Evolutionary conservation across 1,140 invertebrate genomes (phyloP).

Genomic region (Neomicropteryx cornuta): DNA sequence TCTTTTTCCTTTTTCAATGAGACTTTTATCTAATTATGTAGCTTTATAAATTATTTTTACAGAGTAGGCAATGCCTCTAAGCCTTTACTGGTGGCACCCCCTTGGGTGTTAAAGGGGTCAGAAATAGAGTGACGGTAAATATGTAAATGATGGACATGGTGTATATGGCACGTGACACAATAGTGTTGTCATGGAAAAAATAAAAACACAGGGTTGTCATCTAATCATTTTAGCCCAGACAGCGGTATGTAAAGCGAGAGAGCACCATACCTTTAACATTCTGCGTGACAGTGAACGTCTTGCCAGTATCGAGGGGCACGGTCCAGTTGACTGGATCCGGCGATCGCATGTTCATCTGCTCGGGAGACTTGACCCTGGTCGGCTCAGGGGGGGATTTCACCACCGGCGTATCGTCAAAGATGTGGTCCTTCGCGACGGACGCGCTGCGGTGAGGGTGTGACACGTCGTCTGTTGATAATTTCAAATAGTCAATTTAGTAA

Average conservation of each 20-base stretch:
- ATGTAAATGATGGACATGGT: neutral
- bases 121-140: neutral
- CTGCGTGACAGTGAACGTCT: slow-evolving; percentile 85
- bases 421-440: slow-evolving; percentile 37
- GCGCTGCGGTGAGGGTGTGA: slow-evolving; percentile 34
- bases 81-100: no score
- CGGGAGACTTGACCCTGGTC: slow-evolving; percentile 83
- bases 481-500: neutral
- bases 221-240: neutral
- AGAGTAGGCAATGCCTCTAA: no score
- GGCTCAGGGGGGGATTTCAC: slow-evolving; percentile 85
- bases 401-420: slow-evolving; percentile 43
- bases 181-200: neutral
- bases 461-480: slow-evolving; percentile 29
- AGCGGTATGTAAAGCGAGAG: slow-evolving; percentile 7
- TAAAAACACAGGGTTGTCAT: neutral
- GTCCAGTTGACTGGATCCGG: slow-evolving; percentile 91
- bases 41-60: no score
- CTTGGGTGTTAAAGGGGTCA: no score
- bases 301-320: slow-evolving; percentile 83
- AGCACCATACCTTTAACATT: slow-evolving; percentile 78
- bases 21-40: no score
- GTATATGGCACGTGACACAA: neutral
- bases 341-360: slow-evolving; percentile 82
- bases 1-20: no score